Evolutionary conservation across 2,888 invertebrate species (phyloP), one percentile per base, ranked within the genome.

Genomic region (Nomada goodeniana): DNA sequence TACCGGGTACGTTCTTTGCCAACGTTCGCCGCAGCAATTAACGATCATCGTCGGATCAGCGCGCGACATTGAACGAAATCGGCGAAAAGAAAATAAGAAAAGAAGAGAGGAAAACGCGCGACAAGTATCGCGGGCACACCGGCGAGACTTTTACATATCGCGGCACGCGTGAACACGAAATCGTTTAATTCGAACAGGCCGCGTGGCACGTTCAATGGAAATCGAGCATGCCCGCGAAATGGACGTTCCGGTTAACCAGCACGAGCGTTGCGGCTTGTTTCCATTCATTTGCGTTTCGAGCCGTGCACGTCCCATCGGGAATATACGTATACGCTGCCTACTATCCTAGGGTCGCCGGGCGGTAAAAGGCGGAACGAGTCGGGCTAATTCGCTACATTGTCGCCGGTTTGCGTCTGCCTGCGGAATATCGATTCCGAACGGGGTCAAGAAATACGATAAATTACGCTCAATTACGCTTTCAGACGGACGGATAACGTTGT

Each of bases 271-370:
- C 73, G 88, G 87, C 90, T 88, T 91, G 91, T 91, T 91, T 92
- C 90, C 91, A 92, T 92, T 91, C 91, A 91, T 92, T 91, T 88
- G 90, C 90, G 90, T 88, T 89, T 90, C 87, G 88, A 86, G 86
- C 75, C 84, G 86, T 90, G 88, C 88, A 87, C 90, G 90, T 83
- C 88, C 88, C 85, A 84, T 89, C 15, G 89, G 23, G 36, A 36
- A 36, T 36, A 36, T 4, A 13, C 26, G 23, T 36, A 36, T 26
- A 26, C 1, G 9, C 26, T 10, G 13, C 23, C 26, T 23, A 91
- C 91, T 86, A 89, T 29, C 80, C 88, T n/a, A 20, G n/a, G 89
- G 86, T 87, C 89, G 90, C 89, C 89, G 88, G 76, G 85, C 86
- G 69, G 70, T 68, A 76, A 76, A 73, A 76, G 84, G 72, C 74